Base-by-base conservation (phyloP, 2,888 invertebrate species). In the Erynnis tages region DNA sequence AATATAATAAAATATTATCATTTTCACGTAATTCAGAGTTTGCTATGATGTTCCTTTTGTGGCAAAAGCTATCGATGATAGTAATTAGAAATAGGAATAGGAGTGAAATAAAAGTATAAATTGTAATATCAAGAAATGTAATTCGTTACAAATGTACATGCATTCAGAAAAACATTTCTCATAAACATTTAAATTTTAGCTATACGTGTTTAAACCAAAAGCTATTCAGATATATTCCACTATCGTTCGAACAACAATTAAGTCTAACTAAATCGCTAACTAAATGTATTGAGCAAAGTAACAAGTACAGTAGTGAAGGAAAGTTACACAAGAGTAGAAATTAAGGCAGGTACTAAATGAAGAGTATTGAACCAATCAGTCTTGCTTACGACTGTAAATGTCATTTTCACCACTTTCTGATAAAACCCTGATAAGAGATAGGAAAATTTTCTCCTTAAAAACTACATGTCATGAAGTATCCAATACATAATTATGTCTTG, bases 81-180 rank as follows among this genome's bases (percentile, higher is more conserved):
- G n/a, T n/a, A n/a, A n/a, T n/a, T n/a, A n/a, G 29, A 29, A 7
- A 8, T n/a, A 2, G 5, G n/a, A 25, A n/a, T 11, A 13, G 2
- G 14, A 14, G n/a, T 27, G 2, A 8, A 37, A 37, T 10, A 11
- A 23, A 40, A 16, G 16, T 4, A 4, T 1, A 23, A 7, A 40
- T n/a, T 14, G 4, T 19, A 30, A 10, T 10, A 19, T 29, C 16
- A 16, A 40, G 32, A 13, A 10, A n/a, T 35, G 16, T 49, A 13
- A 46, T 49, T 49, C 27, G 4, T 49, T 34, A 49, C 34, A 49
- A 49, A 19, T 25, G 43, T 34, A 34, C 27, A 47, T 47, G 8
- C 25, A 47, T 10, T 27, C 21, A 48, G 16, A 41, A 41, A 49
- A 49, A 40, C 49, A 49, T 40, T 23, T 16, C 13, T 8, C 11